Evolutionary conservation across 2,888 invertebrate species (phyloP).

Genomic region (Eristalis intricaria): DNA sequence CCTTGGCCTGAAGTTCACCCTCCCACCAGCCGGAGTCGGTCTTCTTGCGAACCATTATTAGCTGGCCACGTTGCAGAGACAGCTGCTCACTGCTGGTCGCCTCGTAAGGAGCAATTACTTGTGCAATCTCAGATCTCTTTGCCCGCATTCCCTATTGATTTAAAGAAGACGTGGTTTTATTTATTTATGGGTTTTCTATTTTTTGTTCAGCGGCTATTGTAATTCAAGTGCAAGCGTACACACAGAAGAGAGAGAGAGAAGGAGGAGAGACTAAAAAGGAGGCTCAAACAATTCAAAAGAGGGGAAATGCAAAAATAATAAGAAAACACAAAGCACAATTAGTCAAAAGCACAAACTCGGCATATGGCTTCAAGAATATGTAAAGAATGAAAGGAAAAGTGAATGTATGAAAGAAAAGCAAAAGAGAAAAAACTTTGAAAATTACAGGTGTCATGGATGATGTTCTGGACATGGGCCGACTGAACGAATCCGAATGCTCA

Average conservation of each 20-base stretch:
- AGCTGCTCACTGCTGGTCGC: conserved; percentile 96
- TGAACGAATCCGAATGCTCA: conserved; percentile 80
- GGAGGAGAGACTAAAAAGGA: conserved; percentile 26
- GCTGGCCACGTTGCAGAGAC: conserved; percentile 93
- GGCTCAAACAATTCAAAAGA: conserved; percentile 18
- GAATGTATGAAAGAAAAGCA: conserved; percentile 20
- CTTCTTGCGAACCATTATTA: conserved; percentile 97
- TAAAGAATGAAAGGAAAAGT: conserved; percentile 19
- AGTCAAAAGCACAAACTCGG: conserved; percentile 41
- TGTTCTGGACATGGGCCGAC: conserved; percentile 82
- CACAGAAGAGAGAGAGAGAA: conserved; percentile 21
- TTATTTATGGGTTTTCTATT: not conserved
- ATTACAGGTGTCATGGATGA: conserved; percentile 82
- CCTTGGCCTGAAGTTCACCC: conserved; percentile 96
- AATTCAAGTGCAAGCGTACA: conserved; percentile 17
- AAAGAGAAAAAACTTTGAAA: conserved; percentile 73
- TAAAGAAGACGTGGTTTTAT: not conserved
- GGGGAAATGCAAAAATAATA: conserved; percentile 42
- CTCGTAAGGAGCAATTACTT: conserved; percentile 95
- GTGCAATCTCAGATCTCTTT: conserved; percentile 95
- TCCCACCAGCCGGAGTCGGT: conserved; percentile 99
- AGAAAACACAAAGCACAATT: conserved; percentile 6
- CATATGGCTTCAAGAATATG: conserved; percentile 25
- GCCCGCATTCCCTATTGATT: conserved; percentile 83
- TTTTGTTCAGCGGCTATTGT: conserved; percentile 21